These are phyloP conservation scores for Antitype chi DNA, from an alignment of 2,888 invertebrate species.

Conservation along the genomic window DNA sequence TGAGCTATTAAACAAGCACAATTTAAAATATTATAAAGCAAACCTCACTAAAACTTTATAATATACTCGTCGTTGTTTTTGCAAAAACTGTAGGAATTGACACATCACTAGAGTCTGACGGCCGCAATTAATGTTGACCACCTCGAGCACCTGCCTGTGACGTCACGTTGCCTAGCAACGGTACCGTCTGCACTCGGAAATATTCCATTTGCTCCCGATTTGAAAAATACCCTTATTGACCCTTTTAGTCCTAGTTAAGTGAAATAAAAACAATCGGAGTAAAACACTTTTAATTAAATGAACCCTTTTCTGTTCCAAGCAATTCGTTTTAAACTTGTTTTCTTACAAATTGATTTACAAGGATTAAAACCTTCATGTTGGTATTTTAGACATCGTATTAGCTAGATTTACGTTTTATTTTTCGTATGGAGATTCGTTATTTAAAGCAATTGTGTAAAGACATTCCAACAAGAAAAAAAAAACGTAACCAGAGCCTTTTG, in stretches of 20 bases:
- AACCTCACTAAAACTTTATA: not conserved
- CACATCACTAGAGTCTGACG: not conserved
- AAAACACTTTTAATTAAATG: conserved; percentile 41
- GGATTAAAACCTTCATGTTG: conserved; percentile 11
- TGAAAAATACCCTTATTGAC: conserved; percentile 33
- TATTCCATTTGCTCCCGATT: conserved; percentile 34
- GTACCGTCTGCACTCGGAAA: conserved; percentile 20
- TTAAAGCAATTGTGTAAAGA: not conserved
- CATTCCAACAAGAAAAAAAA: not conserved
- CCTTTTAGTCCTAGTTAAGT: conserved; percentile 62
- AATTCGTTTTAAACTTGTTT: conserved; percentile 3
- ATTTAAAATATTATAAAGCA: not conserved
- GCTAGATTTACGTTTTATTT: not conserved
- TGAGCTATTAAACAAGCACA: not conserved
- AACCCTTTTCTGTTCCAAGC: conserved; percentile 32
- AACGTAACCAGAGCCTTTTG: conserved; percentile 6
- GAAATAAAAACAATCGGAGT: conserved; percentile 49
- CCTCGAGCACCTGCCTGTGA: conserved; percentile 15
- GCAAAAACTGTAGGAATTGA: not conserved
- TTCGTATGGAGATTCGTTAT: not conserved
- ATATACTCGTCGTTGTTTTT: not conserved
- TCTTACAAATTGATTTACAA: conserved; percentile 27
- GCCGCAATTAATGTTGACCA: conserved; percentile 28
- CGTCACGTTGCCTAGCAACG: conserved; percentile 27
- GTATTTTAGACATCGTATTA: not conserved